phyloP scores from a whole-genome alignment of 2,888 invertebrate genomes.

The Apamea sordens region DNA sequence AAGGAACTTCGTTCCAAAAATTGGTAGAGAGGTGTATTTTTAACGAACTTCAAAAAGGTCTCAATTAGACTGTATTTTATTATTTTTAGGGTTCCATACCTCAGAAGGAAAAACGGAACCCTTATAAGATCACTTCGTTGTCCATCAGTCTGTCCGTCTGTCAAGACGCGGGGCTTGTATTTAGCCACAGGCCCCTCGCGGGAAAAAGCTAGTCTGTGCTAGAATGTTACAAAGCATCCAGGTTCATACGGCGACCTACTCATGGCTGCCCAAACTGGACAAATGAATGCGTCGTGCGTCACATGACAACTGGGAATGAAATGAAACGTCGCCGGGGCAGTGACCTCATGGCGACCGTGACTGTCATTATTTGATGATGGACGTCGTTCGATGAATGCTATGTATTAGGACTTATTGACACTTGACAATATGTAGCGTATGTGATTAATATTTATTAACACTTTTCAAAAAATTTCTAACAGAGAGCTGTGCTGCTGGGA shows the following conservation, averaged over 20 bases:
- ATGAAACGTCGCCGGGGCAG: slow-evolving; percentile 48
- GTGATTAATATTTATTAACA: neutral
- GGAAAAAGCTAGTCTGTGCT: neutral
- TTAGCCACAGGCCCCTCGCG: too few species aligned
- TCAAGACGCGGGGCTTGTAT: too few species aligned
- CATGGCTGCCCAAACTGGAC: slow-evolving; percentile 4
- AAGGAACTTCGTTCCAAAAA: too few species aligned
- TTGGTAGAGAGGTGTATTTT: too few species aligned
- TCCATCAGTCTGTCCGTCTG: too few species aligned
- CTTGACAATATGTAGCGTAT: neutral
- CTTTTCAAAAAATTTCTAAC: neutral
- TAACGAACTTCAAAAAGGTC: too few species aligned
- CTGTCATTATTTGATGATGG: slow-evolving; percentile 38
- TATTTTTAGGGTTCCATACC: too few species aligned
- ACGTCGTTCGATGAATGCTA: slow-evolving; percentile 2
- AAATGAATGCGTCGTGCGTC: slow-evolving; percentile 48
- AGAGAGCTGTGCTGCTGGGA: neutral
- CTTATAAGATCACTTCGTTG: too few species aligned
- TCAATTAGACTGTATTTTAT: too few species aligned
- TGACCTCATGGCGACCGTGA: slow-evolving; percentile 44
- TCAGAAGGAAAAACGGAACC: too few species aligned
- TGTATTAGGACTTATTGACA: slow-evolving; percentile 26
- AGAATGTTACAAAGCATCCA: neutral
- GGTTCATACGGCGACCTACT: neutral
- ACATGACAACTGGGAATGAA: slow-evolving; percentile 51